These are phyloP conservation scores for Passer domesticus DNA, from an alignment of 2,113 vertebrate genomes.

Conservation along the genomic window DNA sequence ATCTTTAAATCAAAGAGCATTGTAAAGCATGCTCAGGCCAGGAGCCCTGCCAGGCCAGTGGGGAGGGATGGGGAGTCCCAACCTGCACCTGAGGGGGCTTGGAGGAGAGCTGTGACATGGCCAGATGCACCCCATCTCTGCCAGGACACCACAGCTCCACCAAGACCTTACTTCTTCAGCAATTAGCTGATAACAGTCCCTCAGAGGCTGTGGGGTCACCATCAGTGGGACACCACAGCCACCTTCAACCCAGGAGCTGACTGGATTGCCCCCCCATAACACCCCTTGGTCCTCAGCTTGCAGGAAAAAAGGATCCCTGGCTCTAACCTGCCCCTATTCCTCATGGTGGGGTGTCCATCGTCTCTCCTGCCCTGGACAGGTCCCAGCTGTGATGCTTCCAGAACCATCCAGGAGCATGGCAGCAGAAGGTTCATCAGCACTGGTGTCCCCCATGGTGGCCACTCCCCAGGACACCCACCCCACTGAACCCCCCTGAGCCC, in stretches of 20 bases:
- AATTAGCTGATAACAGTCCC: neutral
- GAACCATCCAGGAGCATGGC: neutral
- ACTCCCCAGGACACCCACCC: neutral
- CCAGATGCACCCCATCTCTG: neutral
- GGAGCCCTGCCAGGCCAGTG: neutral
- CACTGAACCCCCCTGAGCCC: neutral
- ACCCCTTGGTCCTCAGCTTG: neutral
- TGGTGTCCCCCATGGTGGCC: neutral
- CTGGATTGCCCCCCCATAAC: fast-evolving
- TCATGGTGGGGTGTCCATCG: fast-evolving
- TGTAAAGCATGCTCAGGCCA: neutral
- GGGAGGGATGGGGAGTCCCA: neutral
- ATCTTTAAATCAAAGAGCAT: neutral
- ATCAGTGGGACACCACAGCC: fast-evolving
- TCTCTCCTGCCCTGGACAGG: neutral
- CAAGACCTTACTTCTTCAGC: neutral
- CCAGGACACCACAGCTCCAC: neutral
- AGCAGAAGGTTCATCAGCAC: neutral
- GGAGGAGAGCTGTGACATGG: neutral
- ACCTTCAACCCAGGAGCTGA: neutral
- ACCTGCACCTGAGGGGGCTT: neutral
- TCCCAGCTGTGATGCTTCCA: neutral
- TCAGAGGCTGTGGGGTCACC: neutral
- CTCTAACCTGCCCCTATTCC: neutral
- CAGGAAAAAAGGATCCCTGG: neutral